These are phyloP conservation scores for Mola mola DNA, from an alignment of 2,113 vertebrate species.

Conservation along the genomic window DNA sequence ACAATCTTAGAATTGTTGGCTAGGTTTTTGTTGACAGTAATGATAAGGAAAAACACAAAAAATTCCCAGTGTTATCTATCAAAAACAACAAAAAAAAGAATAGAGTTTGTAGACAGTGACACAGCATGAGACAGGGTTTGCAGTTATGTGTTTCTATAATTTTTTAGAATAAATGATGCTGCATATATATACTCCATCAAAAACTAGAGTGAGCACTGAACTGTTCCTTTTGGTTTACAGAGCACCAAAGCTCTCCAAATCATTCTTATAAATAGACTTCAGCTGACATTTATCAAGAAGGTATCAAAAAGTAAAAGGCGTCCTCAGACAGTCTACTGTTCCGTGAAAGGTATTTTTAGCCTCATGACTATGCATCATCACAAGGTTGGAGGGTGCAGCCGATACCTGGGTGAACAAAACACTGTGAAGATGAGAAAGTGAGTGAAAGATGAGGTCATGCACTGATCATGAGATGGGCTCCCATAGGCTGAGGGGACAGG, in stretches of 20 bases:
- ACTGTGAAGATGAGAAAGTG: conserved; percentile 20
- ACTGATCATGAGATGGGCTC: conserved; percentile 56
- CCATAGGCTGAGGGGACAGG: conserved; percentile 76
- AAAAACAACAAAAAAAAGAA: too few species aligned
- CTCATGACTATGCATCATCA: neutral
- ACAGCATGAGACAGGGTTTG: neutral
- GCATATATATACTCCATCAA: too few species aligned
- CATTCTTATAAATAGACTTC: conserved; percentile 5
- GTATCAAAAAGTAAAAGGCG: neutral
- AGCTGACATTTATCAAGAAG: neutral
- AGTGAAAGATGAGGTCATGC: conserved; percentile 41
- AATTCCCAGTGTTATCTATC: too few species aligned
- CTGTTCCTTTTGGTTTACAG: too few species aligned
- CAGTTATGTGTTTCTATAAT: too few species aligned
- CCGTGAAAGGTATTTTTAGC: conserved; percentile 27
- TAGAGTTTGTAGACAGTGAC: neutral
- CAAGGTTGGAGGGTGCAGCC: neutral
- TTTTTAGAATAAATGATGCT: too few species aligned
- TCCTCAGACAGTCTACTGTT: neutral
- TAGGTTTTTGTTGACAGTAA: too few species aligned
- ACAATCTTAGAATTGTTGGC: too few species aligned
- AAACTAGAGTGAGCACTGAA: too few species aligned
- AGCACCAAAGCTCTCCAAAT: too few species aligned
- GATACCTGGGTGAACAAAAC: neutral
- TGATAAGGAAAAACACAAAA: too few species aligned